Conservation (phyloP, 2,797 vertebrate genomes). For the Periparus ater region DNA sequence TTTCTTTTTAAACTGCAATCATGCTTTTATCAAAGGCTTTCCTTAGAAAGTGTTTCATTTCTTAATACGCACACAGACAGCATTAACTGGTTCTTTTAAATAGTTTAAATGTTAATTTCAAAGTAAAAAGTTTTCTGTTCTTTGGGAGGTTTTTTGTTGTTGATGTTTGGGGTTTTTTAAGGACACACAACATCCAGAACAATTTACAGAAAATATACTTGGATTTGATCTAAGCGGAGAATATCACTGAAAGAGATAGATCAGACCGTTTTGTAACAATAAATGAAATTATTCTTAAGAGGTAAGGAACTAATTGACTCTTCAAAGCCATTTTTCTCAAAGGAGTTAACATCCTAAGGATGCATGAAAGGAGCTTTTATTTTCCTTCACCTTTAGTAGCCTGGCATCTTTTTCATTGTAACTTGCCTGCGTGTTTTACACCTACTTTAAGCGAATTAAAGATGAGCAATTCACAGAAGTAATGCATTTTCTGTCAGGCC, state of each 20-base stretch:
- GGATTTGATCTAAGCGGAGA: neutral
- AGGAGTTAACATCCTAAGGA: neutral
- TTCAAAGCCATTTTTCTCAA: conserved; percentile 25
- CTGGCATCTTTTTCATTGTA: neutral
- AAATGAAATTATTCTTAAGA: neutral
- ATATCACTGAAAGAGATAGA: neutral
- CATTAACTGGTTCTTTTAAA: neutral
- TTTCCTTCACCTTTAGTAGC: neutral
- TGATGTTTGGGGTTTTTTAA: neutral
- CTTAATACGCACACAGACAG: neutral
- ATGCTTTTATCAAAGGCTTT: conserved; percentile 17
- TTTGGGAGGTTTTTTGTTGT: accelerated
- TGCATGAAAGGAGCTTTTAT: neutral
- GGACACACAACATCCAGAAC: neutral
- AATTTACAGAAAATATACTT: neutral
- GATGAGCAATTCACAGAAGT: neutral
- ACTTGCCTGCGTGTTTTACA: neutral
- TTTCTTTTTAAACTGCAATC: neutral
- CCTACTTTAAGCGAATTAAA: conserved; percentile 35
- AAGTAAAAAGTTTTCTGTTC: neutral
- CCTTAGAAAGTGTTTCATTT: neutral
- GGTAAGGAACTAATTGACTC: conserved; percentile 6
- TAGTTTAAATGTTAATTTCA: neutral
- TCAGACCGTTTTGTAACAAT: neutral
- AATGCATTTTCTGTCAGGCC: neutral